Base-by-base conservation (phyloP, 1,140 invertebrate genomes). In the Brachionus rotundiformis region DNA sequence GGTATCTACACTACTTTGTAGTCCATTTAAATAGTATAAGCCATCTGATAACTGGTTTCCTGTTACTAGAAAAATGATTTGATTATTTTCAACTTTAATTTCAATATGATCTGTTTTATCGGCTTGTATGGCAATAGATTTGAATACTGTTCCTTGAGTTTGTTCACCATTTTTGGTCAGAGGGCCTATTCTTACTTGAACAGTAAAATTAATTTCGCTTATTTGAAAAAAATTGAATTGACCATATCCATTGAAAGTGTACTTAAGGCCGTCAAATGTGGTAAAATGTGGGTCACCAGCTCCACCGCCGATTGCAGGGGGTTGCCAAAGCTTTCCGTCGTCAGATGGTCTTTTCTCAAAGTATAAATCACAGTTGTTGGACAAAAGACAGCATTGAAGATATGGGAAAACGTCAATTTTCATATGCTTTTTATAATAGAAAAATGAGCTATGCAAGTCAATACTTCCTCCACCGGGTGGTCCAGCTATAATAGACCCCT, bases 161-260 rank as follows among this genome's bases (percentile, higher is more conserved):
- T 23, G 10, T 1, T 75, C 76, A 13, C 75, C 49, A 16, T 47
- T 54, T 5, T 19, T n/a, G 2, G 59, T 75, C n/a, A 49, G 2
- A 19, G 33, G 39, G 6, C 39, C 81, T 11, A 82, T 80, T 23
- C 81, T 54, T 19, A 81, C 83, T 75, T 83, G 83, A 10, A 83
- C 25, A 27, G 73, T 27, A 68, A 84, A 68, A 11, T 31, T 79
- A 10, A 19, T 27, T 11, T 47, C 27, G 1, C 39, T 49, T 1
- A 82, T 16, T 6, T 33, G n/a, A 23, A 73, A 73, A 73, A 82
- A 54, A 3, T 49, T 82, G 39, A 68, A 84, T 39, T 84, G 82
- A n/a, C 84, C 84, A 44, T 47, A 82, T 36, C 84, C 84, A 76
- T 84, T 84, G 29, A 84, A 84, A 44, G 84, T 84, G 47, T 83